Base-by-base conservation (phyloP, 2,113 vertebrate genomes). In the Chroicocephalus ridibundus region DNA sequence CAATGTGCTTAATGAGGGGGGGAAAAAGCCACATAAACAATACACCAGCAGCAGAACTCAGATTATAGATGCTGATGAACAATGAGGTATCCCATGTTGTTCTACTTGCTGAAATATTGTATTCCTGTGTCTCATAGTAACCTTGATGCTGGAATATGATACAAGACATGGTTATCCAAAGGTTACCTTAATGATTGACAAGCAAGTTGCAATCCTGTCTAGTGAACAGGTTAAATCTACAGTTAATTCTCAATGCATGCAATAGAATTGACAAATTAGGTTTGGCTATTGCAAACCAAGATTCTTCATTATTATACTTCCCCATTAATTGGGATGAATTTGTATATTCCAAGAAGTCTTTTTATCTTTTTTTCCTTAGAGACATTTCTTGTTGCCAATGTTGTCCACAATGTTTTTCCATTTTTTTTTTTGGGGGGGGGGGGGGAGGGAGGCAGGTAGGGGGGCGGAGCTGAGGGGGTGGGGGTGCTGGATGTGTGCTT, bases 391-490 rank as follows among this genome's bases (percentile, higher is more conserved):
- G 4, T 31, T 54, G 4, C 3, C 19, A 24, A 16, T 55, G 9
- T 51, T 60, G 8, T 32, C 13, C 10, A 40, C 10, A 42, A 27
- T 3, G 0, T 3, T 1, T 27, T 58, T 36, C 10, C 8, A 10
- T 11, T 40, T 40, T 11, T 40, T 9, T 8, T 34, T 17, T 29
- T 74, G 15, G 8, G 2, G 15, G 36, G 36, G 15, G 36, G 36
- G 11, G 13, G 3, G 24, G 32, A 2, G 40, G 16, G 5, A 4
- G 18, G 6, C 11, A 47, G 2, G 3, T 1, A 32, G 15, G 10
- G 5, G 13, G 7, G 10, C 10, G 16, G 7, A 15, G 17, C 34
- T 36, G 15, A 12, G 6, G 6, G 3, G 6, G 13, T 9, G 19
- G 27, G 5, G 5, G 16, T 42, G 7, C 11, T 7, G 17, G 1